phyloP scores from a whole-genome alignment of 92 coral and sea anemone genomes.

The Siderastrea radians region DNA sequence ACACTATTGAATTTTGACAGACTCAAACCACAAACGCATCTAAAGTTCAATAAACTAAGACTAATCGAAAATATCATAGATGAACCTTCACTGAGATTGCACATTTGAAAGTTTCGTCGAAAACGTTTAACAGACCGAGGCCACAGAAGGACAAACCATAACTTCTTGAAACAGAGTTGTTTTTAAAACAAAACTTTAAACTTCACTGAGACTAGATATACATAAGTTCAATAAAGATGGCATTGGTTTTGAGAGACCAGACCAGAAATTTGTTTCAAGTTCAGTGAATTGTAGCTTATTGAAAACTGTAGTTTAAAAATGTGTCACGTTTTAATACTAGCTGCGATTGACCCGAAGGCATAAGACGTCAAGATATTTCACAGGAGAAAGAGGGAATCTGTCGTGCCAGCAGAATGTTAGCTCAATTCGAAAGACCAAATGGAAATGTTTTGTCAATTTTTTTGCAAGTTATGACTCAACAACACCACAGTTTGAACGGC shows the following conservation, averaged over 20 bases:
- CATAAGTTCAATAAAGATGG: background rate
- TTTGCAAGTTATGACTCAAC: background rate
- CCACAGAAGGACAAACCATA: background rate
- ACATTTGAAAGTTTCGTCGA: too few relatives aligned
- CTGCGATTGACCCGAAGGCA: background rate
- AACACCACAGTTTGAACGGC: background rate
- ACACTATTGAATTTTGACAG: slow-evolving; percentile 37
- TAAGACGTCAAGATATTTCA: too few relatives aligned
- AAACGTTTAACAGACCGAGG: too few relatives aligned
- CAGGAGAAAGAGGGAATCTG: too few relatives aligned
- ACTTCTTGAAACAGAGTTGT: background rate
- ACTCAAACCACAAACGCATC: slow-evolving; percentile 15
- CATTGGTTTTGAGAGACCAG: background rate
- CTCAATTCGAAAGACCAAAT: background rate
- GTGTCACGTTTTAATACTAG: background rate
- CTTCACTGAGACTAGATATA: background rate
- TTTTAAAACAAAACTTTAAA: background rate
- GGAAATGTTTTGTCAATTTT: background rate
- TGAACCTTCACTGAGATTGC: too few relatives aligned
- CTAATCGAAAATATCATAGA: background rate
- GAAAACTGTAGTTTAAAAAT: background rate
- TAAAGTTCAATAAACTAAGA: background rate
- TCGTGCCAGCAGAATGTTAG: background rate
- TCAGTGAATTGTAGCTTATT: background rate
- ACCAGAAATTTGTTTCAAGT: background rate